Base-by-base conservation (phyloP, 2,888 invertebrate genomes). In the Unio pictorum region DNA sequence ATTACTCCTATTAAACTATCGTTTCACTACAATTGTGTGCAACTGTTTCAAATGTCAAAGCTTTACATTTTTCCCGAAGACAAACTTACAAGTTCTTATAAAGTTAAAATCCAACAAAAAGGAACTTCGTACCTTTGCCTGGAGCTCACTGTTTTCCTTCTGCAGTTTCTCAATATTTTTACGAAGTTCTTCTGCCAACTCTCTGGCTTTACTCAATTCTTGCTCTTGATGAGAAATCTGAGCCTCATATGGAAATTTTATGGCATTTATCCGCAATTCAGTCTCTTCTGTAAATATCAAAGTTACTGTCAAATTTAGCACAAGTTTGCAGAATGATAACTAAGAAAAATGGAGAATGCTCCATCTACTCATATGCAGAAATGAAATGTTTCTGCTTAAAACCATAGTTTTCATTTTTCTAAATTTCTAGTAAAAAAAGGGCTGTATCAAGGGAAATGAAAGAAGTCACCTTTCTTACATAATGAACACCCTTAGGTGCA, bases 91-190 rank as follows among this genome's bases (percentile, higher is more conserved):
- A 56, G 54, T 55, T 58, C 57, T 56, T 23, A n/a, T 17, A 18
- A 28, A 26, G 23, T 45, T 30, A 55, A 30, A 34, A 61, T 58
- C 45, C 54, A 15, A 66, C 23, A 67, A 23, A 28, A 68, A 30
- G 55, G 17, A 58, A 34, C 54, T 34, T 69, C 67, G 73, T 73
- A 88, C 87, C 77, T 83, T 85, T 26, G 78, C 72, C 66, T 84
- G 84, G 5, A 87, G 78, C 61, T 88, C 88, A 56, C 73, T 45
- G 56, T 83, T 84, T 67, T 87, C 87, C 61, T 75, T 73, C 59
- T 77, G 73, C 23, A 85, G 70, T 55, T 76, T 76, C 59, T 89
- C 88, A 64, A 86, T 72, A 45, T 64, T 62, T 62, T 60, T 58
- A 56, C 57, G 60, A 1, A 55, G 55, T 55, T 67, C 64, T 54